Base-by-base conservation (phyloP, 2,888 invertebrate species). In the Antheraea assamensis region DNA sequence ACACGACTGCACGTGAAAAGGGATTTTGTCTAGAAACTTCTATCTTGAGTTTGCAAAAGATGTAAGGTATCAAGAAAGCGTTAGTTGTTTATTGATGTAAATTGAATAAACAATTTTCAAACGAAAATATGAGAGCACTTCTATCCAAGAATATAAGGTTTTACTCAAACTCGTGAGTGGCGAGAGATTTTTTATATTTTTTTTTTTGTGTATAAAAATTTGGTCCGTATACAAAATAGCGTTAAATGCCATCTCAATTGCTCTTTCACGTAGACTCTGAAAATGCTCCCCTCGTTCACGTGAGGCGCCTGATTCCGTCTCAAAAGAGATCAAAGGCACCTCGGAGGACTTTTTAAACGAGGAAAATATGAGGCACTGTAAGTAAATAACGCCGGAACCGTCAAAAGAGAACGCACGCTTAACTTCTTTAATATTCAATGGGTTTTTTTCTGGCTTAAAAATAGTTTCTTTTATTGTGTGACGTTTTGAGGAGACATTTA, bases 361-460 rank as follows among this genome's bases (percentile, higher is more conserved):
- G 80, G 61, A 79, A 80, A 82, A 79, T 78, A 80, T 76, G 78
- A 78, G 73, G 74, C 73, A 80, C 74, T 75, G 78, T 76, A 73
- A 78, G 76, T 79, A 81, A 81, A 83, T 80, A 82, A 77, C 78
- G 79, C 76, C 78, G 75, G 73, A 75, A 77, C 78, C 79, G 79
- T 80, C 79, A 81, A 80, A 82, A 80, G 78, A 76, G 77, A 77
- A 76, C 73, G 74, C 75, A 77, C 73, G 77, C 72, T 76, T 76
- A 75, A 78, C 73, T 76, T 70, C 21, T 70, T 70, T 72, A 58
- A 47, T 47, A 55, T 19, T 47, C 24, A 49, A 42, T 68, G 68
- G 30, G 61, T 66, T 35, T 47, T 35, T 49, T 64, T 72, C 70
- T 52, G n/a, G 58, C 47, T 64, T 30, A 72, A 55, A 42, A 70